phyloP scores from a whole-genome alignment of 1,140 invertebrate genomes.

The Notospermus geniculatus region DNA sequence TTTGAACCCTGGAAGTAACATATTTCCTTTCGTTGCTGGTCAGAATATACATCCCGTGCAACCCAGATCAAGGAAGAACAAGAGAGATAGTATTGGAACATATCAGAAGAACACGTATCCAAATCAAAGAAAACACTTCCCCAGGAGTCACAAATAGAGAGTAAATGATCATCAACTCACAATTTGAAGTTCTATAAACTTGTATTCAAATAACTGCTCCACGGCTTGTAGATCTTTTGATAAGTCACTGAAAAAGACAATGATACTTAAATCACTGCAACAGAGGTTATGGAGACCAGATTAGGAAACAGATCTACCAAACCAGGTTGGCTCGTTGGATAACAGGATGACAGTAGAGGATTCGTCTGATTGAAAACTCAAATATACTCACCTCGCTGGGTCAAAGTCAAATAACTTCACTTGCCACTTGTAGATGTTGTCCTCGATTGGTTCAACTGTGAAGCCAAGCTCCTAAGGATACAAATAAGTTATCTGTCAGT shows the following conservation, averaged over 20 bases:
- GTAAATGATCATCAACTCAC: too few relatives aligned
- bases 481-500: not conserved
- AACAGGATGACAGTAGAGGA: too few relatives aligned
- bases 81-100: not conserved
- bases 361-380: too few relatives aligned
- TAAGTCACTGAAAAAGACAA: constrained; percentile 31
- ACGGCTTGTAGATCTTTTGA: constrained; percentile 36
- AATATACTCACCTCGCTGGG: constrained; percentile 27
- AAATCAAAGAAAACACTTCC: constrained; percentile 5
- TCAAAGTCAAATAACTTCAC: constrained; percentile 45
- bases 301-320: not conserved
- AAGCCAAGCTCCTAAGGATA: constrained; percentile 36
- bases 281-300: not conserved
- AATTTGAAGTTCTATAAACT: constrained; percentile 49
- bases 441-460: constrained; percentile 47
- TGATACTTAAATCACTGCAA: not conserved
- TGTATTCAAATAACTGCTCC: constrained; percentile 39
- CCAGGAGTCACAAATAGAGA: too few relatives aligned
- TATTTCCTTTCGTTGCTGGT: too few relatives aligned
- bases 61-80: too few relatives aligned
- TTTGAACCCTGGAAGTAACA: too few relatives aligned
- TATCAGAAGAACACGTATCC: not conserved
- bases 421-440: constrained; percentile 51
- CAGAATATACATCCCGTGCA: too few relatives aligned
- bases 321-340: too few relatives aligned